Base-by-base conservation (phyloP, 2,797 vertebrate species). In the Myotis planiceps region DNA sequence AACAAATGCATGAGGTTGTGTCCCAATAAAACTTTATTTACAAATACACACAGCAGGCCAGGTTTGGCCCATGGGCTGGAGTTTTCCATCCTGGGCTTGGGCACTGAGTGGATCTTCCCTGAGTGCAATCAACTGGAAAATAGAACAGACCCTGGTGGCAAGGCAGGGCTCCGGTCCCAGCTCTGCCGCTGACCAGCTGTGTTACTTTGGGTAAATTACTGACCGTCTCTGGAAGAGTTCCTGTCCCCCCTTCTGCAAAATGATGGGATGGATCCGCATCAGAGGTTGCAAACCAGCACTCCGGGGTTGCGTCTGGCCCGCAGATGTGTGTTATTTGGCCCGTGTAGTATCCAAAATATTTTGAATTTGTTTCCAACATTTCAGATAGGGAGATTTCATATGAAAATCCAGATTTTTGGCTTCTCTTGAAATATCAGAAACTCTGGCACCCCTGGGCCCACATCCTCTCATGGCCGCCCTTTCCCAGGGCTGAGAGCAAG, bases 1-100 rank as follows among this genome's bases (percentile, higher is more conserved):
- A 92, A 86, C 89, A 86, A 79, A 87, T 9, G 12, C 37, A 1
- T 5, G 0, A 80, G 90, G 88, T 66, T 19, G 2, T 16, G 53
- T 87, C 86, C 81, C 90, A 97, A 94, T 96, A 97, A 97, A 97
- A 92, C 96, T 97, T 97, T 97, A 97, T 97, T 93, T 76, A 89
- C 37, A 89, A 45, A 92, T 34, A 39, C 16, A 65, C 60, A 23
- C 27, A 1, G 9, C 49, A 21, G 51, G 53, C 45, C 63, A 32
- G 51, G 9, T 53, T 23, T 34, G 81, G 66, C 51, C 71, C 0
- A 0, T 4, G 4, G 69, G n/a, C 75, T 82, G 14, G 5, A 27
- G 47, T 39, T 83, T 51, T 9, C 63, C 23, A 16, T 45, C 23
- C 16, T 32, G 0, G 6, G 18, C 60, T 32, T 74, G 74, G 47